phyloP scores from a whole-genome alignment of 2,797 vertebrate species.

The Propithecus deckenii region DNA sequence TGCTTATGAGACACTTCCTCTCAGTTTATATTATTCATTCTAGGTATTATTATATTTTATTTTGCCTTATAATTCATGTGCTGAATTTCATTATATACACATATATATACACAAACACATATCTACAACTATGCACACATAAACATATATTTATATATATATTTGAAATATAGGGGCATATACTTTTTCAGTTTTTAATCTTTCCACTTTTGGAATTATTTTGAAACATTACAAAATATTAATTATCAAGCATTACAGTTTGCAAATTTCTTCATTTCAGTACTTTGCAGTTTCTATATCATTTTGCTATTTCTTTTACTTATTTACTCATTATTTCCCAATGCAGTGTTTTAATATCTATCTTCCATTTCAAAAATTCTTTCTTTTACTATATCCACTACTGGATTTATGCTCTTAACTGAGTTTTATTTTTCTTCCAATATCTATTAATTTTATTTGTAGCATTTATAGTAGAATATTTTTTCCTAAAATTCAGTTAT shows the following conservation, averaged over 20 bases:
- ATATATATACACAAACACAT: not conserved
- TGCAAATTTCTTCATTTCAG: not conserved
- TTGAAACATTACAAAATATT: not conserved
- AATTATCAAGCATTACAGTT: not conserved
- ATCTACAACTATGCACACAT: not conserved
- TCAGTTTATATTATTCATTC: not conserved
- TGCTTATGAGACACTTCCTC: not conserved
- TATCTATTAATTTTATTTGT: not conserved
- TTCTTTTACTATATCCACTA: not conserved
- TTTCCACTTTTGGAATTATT: not conserved
- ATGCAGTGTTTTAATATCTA: not conserved
- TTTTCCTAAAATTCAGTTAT: not conserved
- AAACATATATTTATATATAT: not conserved
- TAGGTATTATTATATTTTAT: not conserved
- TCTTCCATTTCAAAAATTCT: not conserved
- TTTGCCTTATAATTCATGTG: not conserved
- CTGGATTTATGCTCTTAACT: not conserved
- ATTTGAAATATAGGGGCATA: not conserved
- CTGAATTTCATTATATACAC: not conserved
- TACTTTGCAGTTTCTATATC: not conserved
- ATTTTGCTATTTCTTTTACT: not conserved
- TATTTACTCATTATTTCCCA: not conserved
- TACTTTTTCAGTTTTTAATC: not conserved
- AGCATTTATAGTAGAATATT: not conserved
- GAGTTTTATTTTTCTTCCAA: not conserved